phyloP scores from a whole-genome alignment of 2,797 vertebrate genomes.

The Masticophis lateralis region DNA sequence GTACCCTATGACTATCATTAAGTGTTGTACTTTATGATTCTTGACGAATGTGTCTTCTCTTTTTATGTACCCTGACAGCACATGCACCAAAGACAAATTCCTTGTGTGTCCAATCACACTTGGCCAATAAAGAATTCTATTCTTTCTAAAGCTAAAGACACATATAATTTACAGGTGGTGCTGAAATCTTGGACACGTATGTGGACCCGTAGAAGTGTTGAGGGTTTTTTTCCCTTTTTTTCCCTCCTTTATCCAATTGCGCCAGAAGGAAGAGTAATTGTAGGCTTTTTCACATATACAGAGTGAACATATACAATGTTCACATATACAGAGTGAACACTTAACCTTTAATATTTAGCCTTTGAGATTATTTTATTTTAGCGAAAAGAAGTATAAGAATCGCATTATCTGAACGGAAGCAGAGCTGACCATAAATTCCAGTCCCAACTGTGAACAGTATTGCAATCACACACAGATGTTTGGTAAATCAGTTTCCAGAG shows the following conservation, averaged over 20 bases:
- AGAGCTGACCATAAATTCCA: background rate
- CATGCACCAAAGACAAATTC: too few species aligned
- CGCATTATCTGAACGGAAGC: background rate
- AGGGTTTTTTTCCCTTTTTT: background rate
- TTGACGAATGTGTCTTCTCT: too few species aligned
- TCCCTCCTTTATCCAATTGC: background rate
- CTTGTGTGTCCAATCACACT: too few species aligned
- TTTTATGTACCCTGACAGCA: too few species aligned
- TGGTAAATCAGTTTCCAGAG: background rate
- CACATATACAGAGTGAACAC: background rate
- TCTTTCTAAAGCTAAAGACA: background rate
- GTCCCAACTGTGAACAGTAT: background rate
- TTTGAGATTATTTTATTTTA: background rate
- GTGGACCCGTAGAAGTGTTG: background rate
- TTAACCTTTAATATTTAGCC: background rate
- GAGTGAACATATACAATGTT: background rate
- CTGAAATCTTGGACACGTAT: background rate
- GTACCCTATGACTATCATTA: too few species aligned
- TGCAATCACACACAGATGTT: background rate
- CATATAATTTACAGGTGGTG: background rate
- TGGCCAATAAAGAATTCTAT: too few species aligned
- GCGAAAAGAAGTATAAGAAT: background rate
- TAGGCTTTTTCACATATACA: background rate
- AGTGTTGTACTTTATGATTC: too few species aligned
- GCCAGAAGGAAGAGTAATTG: background rate